phyloP scores from a whole-genome alignment of 2,113 vertebrate genomes.

The Chrysemys picta region DNA sequence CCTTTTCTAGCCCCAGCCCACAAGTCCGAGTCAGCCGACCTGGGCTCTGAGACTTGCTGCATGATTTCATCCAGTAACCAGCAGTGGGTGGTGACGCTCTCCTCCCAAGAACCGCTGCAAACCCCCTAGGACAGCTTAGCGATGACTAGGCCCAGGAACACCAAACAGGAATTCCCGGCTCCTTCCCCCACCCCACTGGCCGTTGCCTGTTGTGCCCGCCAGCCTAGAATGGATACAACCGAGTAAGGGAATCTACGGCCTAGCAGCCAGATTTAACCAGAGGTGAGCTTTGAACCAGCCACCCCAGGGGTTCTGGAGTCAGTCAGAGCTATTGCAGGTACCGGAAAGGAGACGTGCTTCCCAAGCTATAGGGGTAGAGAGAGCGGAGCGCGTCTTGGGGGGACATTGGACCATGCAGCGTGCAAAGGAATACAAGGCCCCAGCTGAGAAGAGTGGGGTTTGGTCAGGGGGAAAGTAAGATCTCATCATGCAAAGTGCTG shows the following conservation, averaged over 20 bases:
- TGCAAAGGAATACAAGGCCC: background rate
- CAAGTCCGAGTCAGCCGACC: background rate
- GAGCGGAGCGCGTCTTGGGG: background rate
- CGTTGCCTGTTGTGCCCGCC: too few species aligned
- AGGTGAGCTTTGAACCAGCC: too few species aligned
- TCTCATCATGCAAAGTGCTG: background rate
- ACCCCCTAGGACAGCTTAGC: too few species aligned
- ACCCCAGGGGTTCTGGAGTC: background rate
- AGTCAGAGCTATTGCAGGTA: background rate
- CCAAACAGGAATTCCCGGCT: too few species aligned
- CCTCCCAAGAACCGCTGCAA: background rate
- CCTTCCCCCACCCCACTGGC: background rate
- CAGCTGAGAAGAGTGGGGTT: background rate
- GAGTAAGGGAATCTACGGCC: background rate
- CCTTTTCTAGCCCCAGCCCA: background rate
- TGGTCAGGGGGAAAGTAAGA: background rate
- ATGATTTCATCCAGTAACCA: background rate
- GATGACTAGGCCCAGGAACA: background rate
- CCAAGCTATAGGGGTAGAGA: background rate
- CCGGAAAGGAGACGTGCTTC: too few species aligned
- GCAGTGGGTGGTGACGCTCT: too few species aligned
- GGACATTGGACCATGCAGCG: background rate
- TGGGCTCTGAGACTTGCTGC: background rate
- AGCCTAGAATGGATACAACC: background rate
- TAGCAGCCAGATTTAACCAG: too few species aligned